Conservation (phyloP, 2,113 vertebrate species). For the Barbus barbus region DNA sequence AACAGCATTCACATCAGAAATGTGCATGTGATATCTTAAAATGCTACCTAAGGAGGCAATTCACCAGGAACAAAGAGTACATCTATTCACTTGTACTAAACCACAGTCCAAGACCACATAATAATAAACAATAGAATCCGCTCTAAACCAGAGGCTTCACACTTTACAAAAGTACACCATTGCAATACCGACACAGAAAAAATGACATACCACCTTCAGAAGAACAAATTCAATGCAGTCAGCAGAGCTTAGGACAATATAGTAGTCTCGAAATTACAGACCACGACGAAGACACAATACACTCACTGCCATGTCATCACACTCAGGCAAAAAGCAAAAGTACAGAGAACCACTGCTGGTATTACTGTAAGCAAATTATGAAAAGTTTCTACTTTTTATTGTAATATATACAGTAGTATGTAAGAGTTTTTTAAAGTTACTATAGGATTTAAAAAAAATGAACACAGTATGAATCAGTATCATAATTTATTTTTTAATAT, state of each 20-base stretch:
- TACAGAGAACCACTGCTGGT: not conserved
- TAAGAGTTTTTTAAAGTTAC: not conserved
- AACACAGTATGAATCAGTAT: not conserved
- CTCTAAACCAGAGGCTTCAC: constrained; percentile 9
- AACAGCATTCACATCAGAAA: not conserved
- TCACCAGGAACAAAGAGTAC: not conserved
- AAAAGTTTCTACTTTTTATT: not conserved
- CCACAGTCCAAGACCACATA: constrained; percentile 6
- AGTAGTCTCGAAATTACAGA: not conserved
- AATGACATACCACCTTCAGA: not conserved
- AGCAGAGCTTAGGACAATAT: constrained; percentile 16
- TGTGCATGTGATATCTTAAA: not conserved
- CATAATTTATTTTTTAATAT: not conserved
- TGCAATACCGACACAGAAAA: not conserved
- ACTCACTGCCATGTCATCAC: not conserved
- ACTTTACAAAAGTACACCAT: not conserved
- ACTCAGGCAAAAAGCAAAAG: not conserved
- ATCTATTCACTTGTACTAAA: not conserved
- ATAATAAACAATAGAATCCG: not conserved
- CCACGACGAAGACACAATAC: not conserved
- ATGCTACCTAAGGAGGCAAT: not conserved
- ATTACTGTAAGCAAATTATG: not conserved
- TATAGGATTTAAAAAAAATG: not conserved
- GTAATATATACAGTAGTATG: not conserved
- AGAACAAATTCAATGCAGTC: constrained; percentile 23